Evolutionary conservation across 2,888 invertebrate genomes (phyloP), one percentile per base, ranked within the genome.

Genomic region (Argynnis bischoffii): DNA sequence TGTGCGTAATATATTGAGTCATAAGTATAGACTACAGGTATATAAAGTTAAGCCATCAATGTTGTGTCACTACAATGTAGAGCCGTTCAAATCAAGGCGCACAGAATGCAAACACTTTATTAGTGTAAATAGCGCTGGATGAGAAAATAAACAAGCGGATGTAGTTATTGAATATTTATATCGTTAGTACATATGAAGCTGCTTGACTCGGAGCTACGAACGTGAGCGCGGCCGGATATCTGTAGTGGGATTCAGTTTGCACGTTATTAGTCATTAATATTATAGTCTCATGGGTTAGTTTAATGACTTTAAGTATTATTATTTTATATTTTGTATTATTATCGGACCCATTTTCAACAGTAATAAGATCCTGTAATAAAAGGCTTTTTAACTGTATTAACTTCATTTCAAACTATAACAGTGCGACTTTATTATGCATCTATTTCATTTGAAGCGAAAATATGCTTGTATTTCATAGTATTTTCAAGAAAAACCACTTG

Each of bases 61-160:
- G n/a, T 47, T 21, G 56, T 56, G 54, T 35, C 48, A 50, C 41
- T 59, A 69, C 66, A 66, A 18, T 59, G 66, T 57, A 60, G 63
- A 56, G 6, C n/a, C 50, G 18, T 53, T 55, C 21, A 50, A 35
- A 26, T 48, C 35, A 31, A 54, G 41, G 26, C 16, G 26, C 48
- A 46, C 13, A 14, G 57, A 64, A 67, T 64, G 68, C 35, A 61
- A 61, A 66, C 60, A 67, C 46, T 54, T 13, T 56, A 55, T 55
- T 65, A 57, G 47, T 68, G 61, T 68, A 65, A 70, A 61, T 65
- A 67, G n/a, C 50, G 15, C 6, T 4, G 16, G 56, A 50, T 31
- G 53, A 70, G 72, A 57, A 70, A 72, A 69, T 64, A 70, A 70
- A 70, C 56, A 56, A 41, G 18, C 68, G 68, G 63, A 70, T 70